phyloP scores from a whole-genome alignment of 2,113 vertebrate species.

The Gopherus evgoodei region DNA sequence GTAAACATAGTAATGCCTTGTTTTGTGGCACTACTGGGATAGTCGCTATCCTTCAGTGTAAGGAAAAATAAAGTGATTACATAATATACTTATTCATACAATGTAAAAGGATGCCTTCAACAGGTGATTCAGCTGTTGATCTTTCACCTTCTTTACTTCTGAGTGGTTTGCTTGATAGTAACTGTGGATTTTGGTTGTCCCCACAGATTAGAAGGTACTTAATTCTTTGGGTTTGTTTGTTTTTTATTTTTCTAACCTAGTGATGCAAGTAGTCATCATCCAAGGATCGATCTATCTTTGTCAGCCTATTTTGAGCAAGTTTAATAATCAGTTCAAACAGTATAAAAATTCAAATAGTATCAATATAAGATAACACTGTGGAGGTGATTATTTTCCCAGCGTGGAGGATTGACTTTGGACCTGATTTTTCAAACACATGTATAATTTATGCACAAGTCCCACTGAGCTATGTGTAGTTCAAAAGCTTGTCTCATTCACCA shows the following conservation, averaged over 20 bases:
- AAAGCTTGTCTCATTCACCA: neutral
- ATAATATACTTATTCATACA: neutral
- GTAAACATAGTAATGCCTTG: neutral
- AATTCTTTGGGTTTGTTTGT: neutral
- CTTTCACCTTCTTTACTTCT: neutral
- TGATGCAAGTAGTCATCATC: accelerated
- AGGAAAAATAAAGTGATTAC: neutral
- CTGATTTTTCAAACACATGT: neutral
- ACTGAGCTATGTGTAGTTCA: neutral
- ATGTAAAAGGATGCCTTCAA: neutral
- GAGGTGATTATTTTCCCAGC: accelerated
- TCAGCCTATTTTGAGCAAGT: neutral
- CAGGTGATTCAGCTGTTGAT: neutral
- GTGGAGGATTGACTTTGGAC: neutral
- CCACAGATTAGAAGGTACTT: neutral
- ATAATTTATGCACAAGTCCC: neutral
- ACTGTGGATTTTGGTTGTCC: neutral
- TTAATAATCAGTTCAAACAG: neutral
- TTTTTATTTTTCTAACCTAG: neutral
- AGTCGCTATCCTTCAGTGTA: neutral
- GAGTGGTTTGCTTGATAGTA: neutral
- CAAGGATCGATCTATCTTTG: neutral
- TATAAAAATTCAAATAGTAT: neutral
- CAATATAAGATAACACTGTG: neutral
- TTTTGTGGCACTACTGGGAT: neutral